Base-by-base conservation (phyloP, 2,888 invertebrate genomes). In the Phyto melanocephala region DNA sequence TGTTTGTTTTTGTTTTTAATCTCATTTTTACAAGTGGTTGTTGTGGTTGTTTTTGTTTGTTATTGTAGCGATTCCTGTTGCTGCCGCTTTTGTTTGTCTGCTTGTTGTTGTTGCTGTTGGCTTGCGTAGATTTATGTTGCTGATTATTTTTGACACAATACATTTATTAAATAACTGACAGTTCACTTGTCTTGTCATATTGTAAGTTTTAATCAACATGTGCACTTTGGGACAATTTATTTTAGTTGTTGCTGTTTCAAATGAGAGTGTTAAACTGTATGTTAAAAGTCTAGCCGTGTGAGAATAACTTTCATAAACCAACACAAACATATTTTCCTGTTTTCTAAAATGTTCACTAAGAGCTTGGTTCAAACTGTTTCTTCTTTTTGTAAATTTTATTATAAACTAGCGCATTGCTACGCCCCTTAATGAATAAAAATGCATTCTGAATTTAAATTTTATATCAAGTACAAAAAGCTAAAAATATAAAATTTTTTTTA, bases 141-240 rank as follows among this genome's bases (percentile, higher is more conserved):
- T 83, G 83, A 83, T 83, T 83, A 75, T 70, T 71, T 83, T 78
- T 81, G 81, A 81, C 81, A 81, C 78, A 78, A 81, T 74, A 74
- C 81, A 81, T 81, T 81, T 81, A 81, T 81, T 81, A 81, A 81
- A 74, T 78, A 81, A 81, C 81, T 81, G 81, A 81, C 81, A 81
- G 78, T 81, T 81, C 74, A 81, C 81, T 81, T 81, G 81, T 78
- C 81, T 74, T 81, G 78, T 81, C 81, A 81, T 81, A 78, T 81
- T 78, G 78, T 70, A 78, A 78, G 81, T 78, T 81, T 78, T 78
- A 81, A 78, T 78, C 78, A 78, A 81, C 81, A 81, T 81, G 78
- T 81, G 81, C 79, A 74, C 74, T 77, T 62, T 81, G 35, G 50
- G 70, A 45, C 74, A 68, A 70, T 81, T 78, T 62, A 67, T 72